phyloP scores from a whole-genome alignment of 2,797 vertebrate species.

The Pangasius mekongensis region DNA sequence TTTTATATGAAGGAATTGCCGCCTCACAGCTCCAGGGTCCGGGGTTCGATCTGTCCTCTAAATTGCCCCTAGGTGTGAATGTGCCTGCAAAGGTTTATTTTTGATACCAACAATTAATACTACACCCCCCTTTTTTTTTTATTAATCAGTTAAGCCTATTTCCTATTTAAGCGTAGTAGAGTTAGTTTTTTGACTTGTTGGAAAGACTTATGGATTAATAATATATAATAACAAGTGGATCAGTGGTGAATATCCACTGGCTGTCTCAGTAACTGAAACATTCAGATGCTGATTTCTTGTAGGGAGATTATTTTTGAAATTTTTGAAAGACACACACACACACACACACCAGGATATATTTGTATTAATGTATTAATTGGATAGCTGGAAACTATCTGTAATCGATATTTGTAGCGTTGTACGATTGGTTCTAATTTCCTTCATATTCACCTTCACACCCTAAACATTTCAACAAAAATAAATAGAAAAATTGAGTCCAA shows the following conservation, averaged over 20 bases:
- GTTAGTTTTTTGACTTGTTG: not conserved
- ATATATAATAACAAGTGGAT: not conserved
- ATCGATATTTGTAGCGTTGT: too few species aligned
- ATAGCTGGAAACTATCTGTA: too few species aligned
- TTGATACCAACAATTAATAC: not conserved
- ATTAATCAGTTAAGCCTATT: too few species aligned
- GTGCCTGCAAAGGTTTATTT: not conserved
- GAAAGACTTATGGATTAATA: not conserved
- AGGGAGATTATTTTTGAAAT: not conserved
- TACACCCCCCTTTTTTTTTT: not conserved
- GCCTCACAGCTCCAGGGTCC: not conserved
- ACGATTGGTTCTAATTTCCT: too few species aligned
- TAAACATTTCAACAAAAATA: too few species aligned
- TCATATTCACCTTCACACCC: too few species aligned
- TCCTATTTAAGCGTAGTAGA: not conserved
- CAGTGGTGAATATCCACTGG: not conserved
- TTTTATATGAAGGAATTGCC: not conserved
- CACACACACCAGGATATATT: too few species aligned
- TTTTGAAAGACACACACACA: not conserved
- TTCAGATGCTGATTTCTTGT: not conserved
- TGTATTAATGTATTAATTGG: too few species aligned
- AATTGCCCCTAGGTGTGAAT: not conserved
- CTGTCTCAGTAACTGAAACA: not conserved
- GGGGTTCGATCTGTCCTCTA: not conserved
- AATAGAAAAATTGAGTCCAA: not conserved